Evolutionary conservation across 2,113 vertebrate genomes (phyloP), one percentile per base, ranked within the genome.

Genomic region (Formicarius rufipectus): DNA sequence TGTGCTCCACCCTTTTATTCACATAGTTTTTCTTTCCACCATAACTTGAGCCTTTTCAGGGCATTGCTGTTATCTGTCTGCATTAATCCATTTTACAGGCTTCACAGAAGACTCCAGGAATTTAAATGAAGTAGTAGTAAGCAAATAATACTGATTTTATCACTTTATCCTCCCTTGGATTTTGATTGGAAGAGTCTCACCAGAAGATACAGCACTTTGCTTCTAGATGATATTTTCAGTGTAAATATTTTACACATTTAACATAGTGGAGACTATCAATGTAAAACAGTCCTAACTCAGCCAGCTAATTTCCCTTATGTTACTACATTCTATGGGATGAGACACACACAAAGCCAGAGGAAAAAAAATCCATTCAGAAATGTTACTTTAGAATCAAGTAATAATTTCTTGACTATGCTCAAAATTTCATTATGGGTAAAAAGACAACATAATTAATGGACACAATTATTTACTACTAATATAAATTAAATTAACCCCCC

Each of bases 271-370:
- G 40, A 44, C 3, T 30, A 19, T 30, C 77, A 56, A 56, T 39
- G 13, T 52, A 82, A 56, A 74, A 19, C 9, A 84, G 12, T 39
- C 25, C 18, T 64, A 4, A 35, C 11, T 81, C 30, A 47, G 5
- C 1, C 21, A 33, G 7, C 19, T 52, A 28, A 30, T 71, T 74
- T 71, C 0, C 8, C 27, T 47, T 55, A 12, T 7, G 15, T 20
- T 47, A 25, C 7, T 52, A 7, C 3, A 18, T 52, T 60, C 42
- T 78, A 9, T 22, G 24, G 11, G 71, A 88, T 40, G 9, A 77
- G 9, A 20, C 5, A n/a, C 1, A 37, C 2, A 59, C 8, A 69
- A 45, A 66, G 37, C 3, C 2, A 50, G 3, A 37, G 4, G 33
- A 23, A 52, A 58, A 49, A 64, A 22, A 23, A 45, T 27, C 3